A percentile compares a stretch with the other conserved stretches of the same genome.
Conservation (phyloP, 1,140 invertebrate species). For the Solenopsis fugax region DNA sequence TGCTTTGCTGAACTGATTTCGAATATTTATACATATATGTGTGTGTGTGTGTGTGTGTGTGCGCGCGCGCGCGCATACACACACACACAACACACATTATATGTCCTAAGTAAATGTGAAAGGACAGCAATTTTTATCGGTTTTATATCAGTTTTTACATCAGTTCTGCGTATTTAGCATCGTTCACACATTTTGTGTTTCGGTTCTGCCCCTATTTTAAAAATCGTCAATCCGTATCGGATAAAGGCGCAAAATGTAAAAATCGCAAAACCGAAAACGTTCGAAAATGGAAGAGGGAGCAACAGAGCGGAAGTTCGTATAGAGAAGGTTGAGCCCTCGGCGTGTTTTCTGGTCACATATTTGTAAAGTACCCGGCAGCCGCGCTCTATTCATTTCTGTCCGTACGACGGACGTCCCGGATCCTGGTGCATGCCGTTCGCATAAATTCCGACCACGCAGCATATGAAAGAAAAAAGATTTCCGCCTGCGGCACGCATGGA, state of each 20-base stretch:
- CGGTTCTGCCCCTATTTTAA: not conserved
- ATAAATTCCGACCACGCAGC: constrained; percentile 81
- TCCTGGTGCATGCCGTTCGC: constrained; percentile 77
- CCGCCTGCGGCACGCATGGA: constrained; percentile 48
- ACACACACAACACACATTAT: too few species aligned
- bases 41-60: too few species aligned
- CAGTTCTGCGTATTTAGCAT: not conserved
- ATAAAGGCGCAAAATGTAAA: constrained; percentile 40
- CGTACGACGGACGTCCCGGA: constrained; percentile 63
- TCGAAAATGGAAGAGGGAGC: not conserved
- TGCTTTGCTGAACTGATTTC: not conserved
- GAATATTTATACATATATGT: not conserved
- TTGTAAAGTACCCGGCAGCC: constrained; percentile 82
- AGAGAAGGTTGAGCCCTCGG: constrained; percentile 62
- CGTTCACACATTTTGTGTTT: not conserved
- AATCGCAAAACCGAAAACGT: constrained; percentile 35
- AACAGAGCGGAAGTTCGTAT: not conserved
- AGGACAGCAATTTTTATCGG: not conserved
- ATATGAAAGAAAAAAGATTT: constrained; percentile 76
- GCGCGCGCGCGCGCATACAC: too few species aligned
- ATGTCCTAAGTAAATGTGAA: not conserved
- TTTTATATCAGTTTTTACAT: not conserved
- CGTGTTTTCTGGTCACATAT: constrained; percentile 85
- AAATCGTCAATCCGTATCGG: constrained; percentile 21
- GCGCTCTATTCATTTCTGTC: constrained; percentile 83